These are phyloP conservation scores for Netelia virgata DNA, from an alignment of 2,888 invertebrate species.

Conservation along the genomic window DNA sequence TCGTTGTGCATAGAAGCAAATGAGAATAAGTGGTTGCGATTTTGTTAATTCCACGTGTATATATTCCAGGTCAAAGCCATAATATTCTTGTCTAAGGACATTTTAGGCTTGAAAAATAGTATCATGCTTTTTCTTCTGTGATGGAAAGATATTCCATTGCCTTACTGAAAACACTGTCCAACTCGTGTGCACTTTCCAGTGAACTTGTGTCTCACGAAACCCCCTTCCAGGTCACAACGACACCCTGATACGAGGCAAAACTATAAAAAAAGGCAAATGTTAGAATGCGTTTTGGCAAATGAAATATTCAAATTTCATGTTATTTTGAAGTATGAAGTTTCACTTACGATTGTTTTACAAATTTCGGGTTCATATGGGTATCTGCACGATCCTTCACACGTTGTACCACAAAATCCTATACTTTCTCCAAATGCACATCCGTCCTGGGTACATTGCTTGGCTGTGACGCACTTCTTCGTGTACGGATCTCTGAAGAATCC, in stretches of 20 bases:
- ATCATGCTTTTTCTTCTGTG: no score
- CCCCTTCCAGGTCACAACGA: slow-evolving; percentile 34
- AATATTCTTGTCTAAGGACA: no score
- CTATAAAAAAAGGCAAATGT: slow-evolving; percentile 35
- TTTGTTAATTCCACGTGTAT: no score
- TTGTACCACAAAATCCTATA: slow-evolving; percentile 10
- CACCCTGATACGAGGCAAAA: slow-evolving; percentile 24
- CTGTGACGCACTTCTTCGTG: not conserved
- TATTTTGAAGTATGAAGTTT: not conserved
- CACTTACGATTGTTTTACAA: slow-evolving; percentile 33
- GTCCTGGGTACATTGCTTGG: slow-evolving; percentile 12
- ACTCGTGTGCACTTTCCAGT: slow-evolving; percentile 33
- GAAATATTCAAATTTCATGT: not conserved
- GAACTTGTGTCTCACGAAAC: slow-evolving; percentile 40
- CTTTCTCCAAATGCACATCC: slow-evolving; percentile 45
- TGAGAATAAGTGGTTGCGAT: no score
- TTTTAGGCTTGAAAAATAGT: no score
- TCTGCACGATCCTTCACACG: slow-evolving; percentile 49
- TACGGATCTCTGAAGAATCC: slow-evolving; percentile 6
- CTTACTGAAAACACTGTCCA: slow-evolving; percentile 8
- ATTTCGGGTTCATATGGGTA: slow-evolving; percentile 2
- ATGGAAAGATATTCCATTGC: no score
- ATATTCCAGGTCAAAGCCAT: no score
- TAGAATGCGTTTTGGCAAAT: not conserved
- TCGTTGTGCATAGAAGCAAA: not conserved